These are phyloP conservation scores for Melipona bicolor DNA, from an alignment of 2,888 invertebrate genomes.

Conservation along the genomic window DNA sequence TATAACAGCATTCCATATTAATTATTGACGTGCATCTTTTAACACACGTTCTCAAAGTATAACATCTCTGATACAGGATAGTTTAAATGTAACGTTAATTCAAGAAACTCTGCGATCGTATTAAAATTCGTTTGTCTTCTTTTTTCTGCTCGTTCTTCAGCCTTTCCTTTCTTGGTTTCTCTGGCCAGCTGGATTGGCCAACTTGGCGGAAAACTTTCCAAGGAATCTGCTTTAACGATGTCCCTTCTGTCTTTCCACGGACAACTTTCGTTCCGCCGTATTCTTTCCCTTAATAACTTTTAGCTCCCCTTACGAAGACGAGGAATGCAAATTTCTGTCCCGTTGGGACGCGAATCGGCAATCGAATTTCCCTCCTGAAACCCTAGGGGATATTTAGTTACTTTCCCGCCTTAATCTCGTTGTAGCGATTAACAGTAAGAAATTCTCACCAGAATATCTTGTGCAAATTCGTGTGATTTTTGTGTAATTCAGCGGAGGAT, in stretches of 20 bases:
- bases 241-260: slow-evolving; percentile 44
- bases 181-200: slow-evolving; percentile 33
- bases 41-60: too few relatives aligned
- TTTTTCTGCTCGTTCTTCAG: not conserved
- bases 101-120: not conserved
- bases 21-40: too few relatives aligned
- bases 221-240: slow-evolving; percentile 49
- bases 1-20: too few relatives aligned
- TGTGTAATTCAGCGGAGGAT: too few relatives aligned
- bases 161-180: slow-evolving; percentile 19
- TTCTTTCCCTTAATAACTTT: slow-evolving; percentile 52
- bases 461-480: not conserved
- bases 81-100: not conserved
- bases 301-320: slow-evolving; percentile 25
- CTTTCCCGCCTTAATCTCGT: too few relatives aligned
- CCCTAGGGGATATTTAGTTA: not conserved
- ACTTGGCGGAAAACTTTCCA: slow-evolving; percentile 49
- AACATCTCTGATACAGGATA: too few relatives aligned
- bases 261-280: slow-evolving; percentile 43
- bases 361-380: slow-evolving; percentile 19
- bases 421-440: not conserved
- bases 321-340: slow-evolving; percentile 32
- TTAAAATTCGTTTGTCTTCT: not conserved
- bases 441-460: not conserved
- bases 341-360: not conserved